Conservation (phyloP, 2,797 vertebrate species). For the Varecia variegata region DNA sequence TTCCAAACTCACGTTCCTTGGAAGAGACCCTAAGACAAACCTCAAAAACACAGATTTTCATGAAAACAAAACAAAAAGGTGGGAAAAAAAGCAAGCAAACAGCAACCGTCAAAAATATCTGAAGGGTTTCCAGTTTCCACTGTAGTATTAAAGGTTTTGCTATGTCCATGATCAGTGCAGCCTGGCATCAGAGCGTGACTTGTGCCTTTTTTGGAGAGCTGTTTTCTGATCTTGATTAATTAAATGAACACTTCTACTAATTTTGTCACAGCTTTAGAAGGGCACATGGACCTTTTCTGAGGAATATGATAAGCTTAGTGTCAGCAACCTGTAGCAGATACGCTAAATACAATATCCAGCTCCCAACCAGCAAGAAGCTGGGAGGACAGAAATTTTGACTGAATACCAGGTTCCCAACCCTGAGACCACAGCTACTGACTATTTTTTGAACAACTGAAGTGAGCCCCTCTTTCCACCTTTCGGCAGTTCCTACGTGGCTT, state of each 20-base stretch:
- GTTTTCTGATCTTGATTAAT: background rate
- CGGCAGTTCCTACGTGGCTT: background rate
- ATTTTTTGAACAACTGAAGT: background rate
- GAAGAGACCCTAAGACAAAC: background rate
- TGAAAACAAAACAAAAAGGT: background rate
- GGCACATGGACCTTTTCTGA: background rate
- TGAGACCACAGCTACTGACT: background rate
- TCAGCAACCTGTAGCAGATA: background rate
- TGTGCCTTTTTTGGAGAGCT: background rate
- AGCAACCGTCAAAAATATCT: background rate
- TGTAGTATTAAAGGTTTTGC: background rate
- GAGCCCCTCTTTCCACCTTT: background rate
- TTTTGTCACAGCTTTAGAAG: background rate
- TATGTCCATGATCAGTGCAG: background rate
- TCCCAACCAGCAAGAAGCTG: background rate
- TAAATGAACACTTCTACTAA: background rate
- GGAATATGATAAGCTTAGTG: background rate
- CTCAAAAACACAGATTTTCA: background rate
- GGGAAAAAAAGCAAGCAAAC: too few relatives aligned
- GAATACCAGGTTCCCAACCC: background rate
- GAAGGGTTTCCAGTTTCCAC: background rate
- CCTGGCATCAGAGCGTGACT: background rate
- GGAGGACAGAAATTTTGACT: background rate
- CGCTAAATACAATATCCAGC: background rate
- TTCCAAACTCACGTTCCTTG: background rate